Evolutionary conservation across 1,140 invertebrate species (phyloP).

Genomic region (Laupala kohalensis): DNA sequence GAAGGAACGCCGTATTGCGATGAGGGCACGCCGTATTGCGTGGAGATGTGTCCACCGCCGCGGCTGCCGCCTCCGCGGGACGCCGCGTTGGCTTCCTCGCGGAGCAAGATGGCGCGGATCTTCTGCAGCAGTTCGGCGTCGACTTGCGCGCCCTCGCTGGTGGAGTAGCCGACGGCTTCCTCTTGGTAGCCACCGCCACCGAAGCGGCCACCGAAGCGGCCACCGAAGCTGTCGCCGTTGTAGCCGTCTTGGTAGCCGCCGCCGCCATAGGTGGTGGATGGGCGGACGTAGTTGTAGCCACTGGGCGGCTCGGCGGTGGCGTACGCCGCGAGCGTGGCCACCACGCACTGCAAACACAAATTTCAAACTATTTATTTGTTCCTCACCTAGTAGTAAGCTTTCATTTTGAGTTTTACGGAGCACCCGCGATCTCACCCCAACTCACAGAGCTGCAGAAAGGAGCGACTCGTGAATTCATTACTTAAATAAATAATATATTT

Average conservation of each 20-base stretch:
- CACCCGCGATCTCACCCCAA: too few species aligned
- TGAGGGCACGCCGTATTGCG: constrained; percentile 33
- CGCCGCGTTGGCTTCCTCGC: constrained; percentile 53
- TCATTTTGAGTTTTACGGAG: too few species aligned
- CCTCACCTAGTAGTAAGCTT: too few species aligned
- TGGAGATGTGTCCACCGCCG: constrained; percentile 25
- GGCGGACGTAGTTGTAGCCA: constrained; percentile 49
- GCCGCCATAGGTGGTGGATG: constrained; percentile 34
- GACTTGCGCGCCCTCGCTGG: constrained; percentile 61
- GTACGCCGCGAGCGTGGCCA: constrained; percentile 41
- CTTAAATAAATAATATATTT: too few species aligned
- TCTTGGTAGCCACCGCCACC: constrained; percentile 56
- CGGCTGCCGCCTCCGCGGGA: constrained; percentile 31
- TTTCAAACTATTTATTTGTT: not conserved
- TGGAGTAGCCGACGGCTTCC: constrained; percentile 56
- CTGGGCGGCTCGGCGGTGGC: constrained; percentile 45
- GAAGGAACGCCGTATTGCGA: constrained; percentile 38
- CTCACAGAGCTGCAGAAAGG: too few species aligned
- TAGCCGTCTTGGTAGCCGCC: constrained; percentile 23
- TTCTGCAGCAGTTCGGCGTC: constrained; percentile 63
- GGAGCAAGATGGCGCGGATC: constrained; percentile 64
- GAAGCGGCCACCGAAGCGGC: constrained; percentile 31
- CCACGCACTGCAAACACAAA: constrained; percentile 37
- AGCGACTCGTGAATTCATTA: too few species aligned
- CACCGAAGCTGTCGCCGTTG: constrained; percentile 32